phyloP scores from a whole-genome alignment of 2,888 invertebrate genomes.

The Flexamia atlantica region DNA sequence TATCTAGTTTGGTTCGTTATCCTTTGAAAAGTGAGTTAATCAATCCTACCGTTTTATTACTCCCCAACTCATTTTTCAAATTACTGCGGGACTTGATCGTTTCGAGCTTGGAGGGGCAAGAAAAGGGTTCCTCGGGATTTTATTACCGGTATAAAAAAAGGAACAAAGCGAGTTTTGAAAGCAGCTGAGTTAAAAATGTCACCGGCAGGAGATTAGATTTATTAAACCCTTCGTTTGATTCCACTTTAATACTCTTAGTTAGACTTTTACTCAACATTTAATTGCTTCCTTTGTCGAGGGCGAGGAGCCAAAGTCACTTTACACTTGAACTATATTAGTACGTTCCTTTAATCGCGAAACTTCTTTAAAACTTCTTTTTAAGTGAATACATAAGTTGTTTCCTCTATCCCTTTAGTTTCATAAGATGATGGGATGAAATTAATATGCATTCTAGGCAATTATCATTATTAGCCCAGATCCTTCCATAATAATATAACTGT shows the following conservation, averaged over 20 bases:
- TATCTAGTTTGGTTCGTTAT: too few species aligned
- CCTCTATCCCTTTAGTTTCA: too few species aligned
- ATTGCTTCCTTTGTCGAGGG: constrained; percentile 48
- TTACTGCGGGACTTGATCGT: too few species aligned
- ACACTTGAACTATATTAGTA: constrained; percentile 4
- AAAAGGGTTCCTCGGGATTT: not conserved
- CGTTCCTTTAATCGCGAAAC: not conserved
- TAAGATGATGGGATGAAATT: too few species aligned
- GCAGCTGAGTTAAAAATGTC: constrained; percentile 25
- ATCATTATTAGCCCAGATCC: too few species aligned
- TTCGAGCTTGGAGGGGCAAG: too few species aligned
- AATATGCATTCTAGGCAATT: too few species aligned
- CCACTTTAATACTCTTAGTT: constrained; percentile 49
- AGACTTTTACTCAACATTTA: constrained; percentile 45
- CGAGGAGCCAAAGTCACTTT: constrained; percentile 21
- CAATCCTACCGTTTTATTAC: too few species aligned
- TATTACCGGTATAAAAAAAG: constrained; percentile 22
- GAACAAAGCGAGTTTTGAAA: constrained; percentile 19
- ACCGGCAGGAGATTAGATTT: constrained; percentile 45
- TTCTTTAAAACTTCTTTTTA: not conserved
- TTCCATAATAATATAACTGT: too few species aligned
- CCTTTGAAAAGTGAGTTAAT: too few species aligned
- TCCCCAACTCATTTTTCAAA: too few species aligned
- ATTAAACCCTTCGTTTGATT: constrained; percentile 47
- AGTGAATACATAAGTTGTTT: not conserved